These are phyloP conservation scores for Melieria omissa DNA, from an alignment of 2,888 invertebrate genomes.

Conservation along the genomic window DNA sequence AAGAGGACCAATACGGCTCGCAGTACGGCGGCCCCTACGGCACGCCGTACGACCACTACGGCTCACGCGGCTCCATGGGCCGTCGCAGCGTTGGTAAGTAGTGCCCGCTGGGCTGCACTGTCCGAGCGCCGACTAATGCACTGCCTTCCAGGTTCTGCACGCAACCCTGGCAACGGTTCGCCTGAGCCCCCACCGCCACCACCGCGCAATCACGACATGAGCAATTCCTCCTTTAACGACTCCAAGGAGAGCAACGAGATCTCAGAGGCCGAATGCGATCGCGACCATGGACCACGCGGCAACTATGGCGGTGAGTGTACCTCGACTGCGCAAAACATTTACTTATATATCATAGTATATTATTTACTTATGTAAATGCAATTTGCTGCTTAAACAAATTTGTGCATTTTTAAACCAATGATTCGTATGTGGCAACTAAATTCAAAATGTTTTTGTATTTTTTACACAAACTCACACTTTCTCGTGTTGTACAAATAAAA, in stretches of 20 bases:
- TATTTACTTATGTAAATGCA: neutral
- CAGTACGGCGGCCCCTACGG: constrained; percentile 80
- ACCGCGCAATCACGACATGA: constrained; percentile 84
- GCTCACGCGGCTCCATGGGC: constrained; percentile 86
- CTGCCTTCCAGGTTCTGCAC: constrained; percentile 61
- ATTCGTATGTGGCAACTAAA: constrained; percentile 17
- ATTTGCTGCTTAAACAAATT: too few relatives aligned
- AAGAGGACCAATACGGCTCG: constrained; percentile 91
- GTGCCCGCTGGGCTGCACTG: neutral
- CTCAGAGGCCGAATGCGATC: constrained; percentile 93
- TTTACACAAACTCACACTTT: constrained; percentile 43
- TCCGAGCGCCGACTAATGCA: neutral
- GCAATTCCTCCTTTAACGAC: constrained; percentile 88
- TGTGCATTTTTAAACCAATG: neutral
- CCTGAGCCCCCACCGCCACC: constrained; percentile 79
- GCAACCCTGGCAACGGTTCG: constrained; percentile 70
- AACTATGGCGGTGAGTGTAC: constrained; percentile 82
- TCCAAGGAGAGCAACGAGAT: constrained; percentile 95
- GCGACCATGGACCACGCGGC: constrained; percentile 80
- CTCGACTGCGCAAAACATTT: neutral
- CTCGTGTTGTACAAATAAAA: constrained; percentile 19
- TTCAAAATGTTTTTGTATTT: constrained; percentile 43
- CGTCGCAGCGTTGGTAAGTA: constrained; percentile 70
- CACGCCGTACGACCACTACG: constrained; percentile 90
- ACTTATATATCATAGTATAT: neutral